These are phyloP conservation scores for Ptiloglossa arizonensis DNA, from an alignment of 1,140 invertebrate genomes.

Conservation along the genomic window DNA sequence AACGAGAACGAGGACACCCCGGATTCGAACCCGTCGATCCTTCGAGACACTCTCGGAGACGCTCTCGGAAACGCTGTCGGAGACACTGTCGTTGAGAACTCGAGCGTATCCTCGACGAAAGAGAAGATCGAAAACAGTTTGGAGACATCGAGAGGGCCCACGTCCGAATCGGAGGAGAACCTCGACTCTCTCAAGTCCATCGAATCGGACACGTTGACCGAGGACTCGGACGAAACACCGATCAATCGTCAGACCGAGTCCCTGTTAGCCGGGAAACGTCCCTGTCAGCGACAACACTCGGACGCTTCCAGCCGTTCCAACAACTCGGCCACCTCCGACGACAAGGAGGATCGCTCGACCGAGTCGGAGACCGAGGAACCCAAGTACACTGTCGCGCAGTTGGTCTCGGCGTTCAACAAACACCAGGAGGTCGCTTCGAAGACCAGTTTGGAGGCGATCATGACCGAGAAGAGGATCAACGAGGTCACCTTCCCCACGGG, in stretches of 20 bases:
- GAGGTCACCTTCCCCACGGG: conserved; percentile 82
- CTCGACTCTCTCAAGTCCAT: conserved; percentile 78
- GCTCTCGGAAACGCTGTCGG: too few species aligned
- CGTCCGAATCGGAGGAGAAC: conserved; percentile 74
- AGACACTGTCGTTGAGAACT: neutral
- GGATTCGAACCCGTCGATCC: neutral
- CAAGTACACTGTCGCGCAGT: conserved; percentile 82
- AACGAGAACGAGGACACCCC: neutral
- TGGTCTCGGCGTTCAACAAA: conserved; percentile 82
- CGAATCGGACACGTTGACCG: conserved; percentile 79
- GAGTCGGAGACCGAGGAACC: conserved; percentile 81
- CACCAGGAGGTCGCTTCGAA: conserved; percentile 82
- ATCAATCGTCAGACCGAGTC: conserved; percentile 44
- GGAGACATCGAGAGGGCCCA: conserved; percentile 5
- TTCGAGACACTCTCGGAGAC: too few species aligned
- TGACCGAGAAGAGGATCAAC: conserved; percentile 77
- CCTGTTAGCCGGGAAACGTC: conserved; percentile 58
- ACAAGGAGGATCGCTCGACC: conserved; percentile 76
- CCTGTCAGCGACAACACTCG: conserved; percentile 73
- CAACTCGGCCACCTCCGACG: conserved; percentile 74
- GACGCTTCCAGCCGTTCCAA: conserved; percentile 77
- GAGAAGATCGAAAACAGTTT: neutral
- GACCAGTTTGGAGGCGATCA: conserved; percentile 80
- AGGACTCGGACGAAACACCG: conserved; percentile 76
- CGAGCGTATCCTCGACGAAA: neutral